Base-by-base conservation (phyloP, 2,888 invertebrate species). In the Drosophila kambysellisi region DNA sequence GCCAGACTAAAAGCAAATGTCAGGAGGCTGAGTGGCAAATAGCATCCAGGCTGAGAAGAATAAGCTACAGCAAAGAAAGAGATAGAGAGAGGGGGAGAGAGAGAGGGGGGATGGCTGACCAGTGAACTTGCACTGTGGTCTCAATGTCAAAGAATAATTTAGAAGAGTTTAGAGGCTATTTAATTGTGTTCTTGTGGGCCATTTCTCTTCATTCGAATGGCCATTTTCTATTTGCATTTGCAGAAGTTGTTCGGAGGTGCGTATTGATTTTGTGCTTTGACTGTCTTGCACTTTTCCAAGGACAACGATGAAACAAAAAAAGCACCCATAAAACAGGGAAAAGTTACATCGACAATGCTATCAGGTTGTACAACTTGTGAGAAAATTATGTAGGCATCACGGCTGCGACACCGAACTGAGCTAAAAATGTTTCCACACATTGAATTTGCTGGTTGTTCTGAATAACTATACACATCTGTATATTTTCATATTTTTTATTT, bases 1-100 rank as follows among this genome's bases (percentile, higher is more conserved):
- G 32, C 25, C 53, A 66, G 48, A 53, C 62, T 60, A 43, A 77
- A 60, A 52, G 66, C 67, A 75, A 79, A 79, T 53, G 67, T 68
- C 64, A 68, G 65, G 50, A 46, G 54, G 74, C 61, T 63, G 60
- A 79, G 75, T 81, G 83, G 81, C 81, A 81, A 70, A 70, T 88
- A 72, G 65, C 67, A 74, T 70, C 66, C 62, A 68, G 66, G 72
- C 68, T 59, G 43, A 62, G 60, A 62, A 29, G 11, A 20, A n/a
- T 43, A 11, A 2, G 43, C 20, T 11, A 20, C 43, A 20, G 43
- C 11, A 54, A 20, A 58, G 51, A 57, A 41, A 61, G 33, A 67
- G 64, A 59, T 32, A 41, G 4, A 15, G 7, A 15, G 12, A 4
- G 41, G 50, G n/a, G 56, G 43, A 57, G 37, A 59, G 20, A 68